Evolutionary conservation across 2,888 invertebrate species (phyloP).

Genomic region (Acrobasis suavella): DNA sequence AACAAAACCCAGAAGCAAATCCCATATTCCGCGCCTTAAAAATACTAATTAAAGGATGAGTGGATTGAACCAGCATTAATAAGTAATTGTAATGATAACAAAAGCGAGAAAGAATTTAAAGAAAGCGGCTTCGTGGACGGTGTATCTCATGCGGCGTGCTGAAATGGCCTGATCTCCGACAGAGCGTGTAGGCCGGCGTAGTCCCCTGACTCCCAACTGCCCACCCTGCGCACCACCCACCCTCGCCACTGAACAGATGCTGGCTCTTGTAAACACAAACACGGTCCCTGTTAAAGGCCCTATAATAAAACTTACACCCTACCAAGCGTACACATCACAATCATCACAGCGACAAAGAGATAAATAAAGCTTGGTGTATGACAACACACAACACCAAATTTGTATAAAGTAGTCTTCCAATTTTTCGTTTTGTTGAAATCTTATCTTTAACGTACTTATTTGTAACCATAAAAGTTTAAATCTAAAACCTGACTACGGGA

Average conservation of each 20-base stretch:
- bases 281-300: constrained; percentile 44
- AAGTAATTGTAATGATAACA: neutral
- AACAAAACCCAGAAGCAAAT: too few species aligned
- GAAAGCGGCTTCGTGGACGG: constrained; percentile 27
- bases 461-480: too few species aligned
- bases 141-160: constrained; percentile 46
- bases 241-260: constrained; percentile 52
- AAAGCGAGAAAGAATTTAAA: neutral
- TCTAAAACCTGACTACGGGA: too few species aligned
- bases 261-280: constrained; percentile 59
- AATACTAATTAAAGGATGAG: too few species aligned
- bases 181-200: constrained; percentile 44
- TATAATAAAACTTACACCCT: constrained; percentile 38
- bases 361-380: too few species aligned
- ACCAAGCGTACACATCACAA: constrained; percentile 24
- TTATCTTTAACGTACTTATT: too few species aligned
- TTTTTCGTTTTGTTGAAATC: too few species aligned
- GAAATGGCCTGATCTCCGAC: constrained; percentile 45
- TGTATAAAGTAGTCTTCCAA: too few species aligned
- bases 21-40: too few species aligned
- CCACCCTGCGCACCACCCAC: constrained; percentile 31
- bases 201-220: constrained; percentile 29
- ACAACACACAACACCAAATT: too few species aligned
- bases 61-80: too few species aligned
- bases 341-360: neutral